Percentiles rank a stretch among this genome's conserved stretches.
These are phyloP conservation scores for Mesoclemmys tuberculata DNA, from an alignment of 2,113 vertebrate species.

Conservation along the genomic window DNA sequence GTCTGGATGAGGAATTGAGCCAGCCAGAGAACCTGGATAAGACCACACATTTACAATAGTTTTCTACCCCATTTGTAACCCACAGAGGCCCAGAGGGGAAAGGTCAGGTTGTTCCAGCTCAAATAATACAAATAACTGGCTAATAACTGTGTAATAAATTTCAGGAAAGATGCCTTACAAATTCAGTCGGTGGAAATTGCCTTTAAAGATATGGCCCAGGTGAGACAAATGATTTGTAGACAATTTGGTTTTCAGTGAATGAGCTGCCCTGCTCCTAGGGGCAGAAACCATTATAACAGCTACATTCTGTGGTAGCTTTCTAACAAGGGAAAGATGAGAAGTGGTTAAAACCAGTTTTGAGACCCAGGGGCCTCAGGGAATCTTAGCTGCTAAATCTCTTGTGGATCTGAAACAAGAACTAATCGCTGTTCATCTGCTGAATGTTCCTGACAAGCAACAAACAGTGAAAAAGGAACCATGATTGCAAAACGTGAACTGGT, in stretches of 20 bases:
- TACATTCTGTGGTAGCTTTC: not conserved
- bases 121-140: not conserved
- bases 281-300: not conserved
- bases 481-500: not conserved
- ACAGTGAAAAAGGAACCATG: not conserved
- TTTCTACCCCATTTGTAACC: not conserved
- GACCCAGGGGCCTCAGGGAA: not conserved
- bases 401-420: not conserved
- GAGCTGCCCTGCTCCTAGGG: not conserved
- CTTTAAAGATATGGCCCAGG: not conserved
- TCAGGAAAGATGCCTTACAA: not conserved
- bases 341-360: not conserved
- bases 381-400: not conserved
- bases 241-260: not conserved
- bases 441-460: not conserved
- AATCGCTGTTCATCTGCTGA: not conserved
- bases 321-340: not conserved
- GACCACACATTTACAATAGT: not conserved
- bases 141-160: not conserved
- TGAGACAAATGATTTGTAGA: not conserved
- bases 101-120: not conserved
- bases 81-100: not conserved
- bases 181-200: not conserved
- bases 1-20: not conserved
- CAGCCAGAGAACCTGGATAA: not conserved